Evolutionary conservation across 1,140 invertebrate species (phyloP).

Genomic region (Drosophila elegans): DNA sequence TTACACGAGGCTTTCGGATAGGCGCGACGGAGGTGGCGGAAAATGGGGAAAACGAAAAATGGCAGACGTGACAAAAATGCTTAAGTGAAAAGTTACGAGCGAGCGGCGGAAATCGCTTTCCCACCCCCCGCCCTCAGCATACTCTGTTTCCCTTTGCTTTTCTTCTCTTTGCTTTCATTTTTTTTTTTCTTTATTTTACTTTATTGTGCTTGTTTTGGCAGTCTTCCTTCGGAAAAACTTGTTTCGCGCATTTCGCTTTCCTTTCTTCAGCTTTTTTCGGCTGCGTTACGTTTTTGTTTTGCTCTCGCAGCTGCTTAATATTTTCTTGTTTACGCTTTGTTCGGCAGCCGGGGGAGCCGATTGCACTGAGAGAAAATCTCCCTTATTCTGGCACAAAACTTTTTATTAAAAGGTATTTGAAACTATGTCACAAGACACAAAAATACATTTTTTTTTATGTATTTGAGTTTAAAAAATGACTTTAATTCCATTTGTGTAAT

Average conservation of each 20-base stretch:
- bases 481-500: no score
- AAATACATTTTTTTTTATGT: no score
- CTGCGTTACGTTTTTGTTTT: slow-evolving; percentile 50
- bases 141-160: slow-evolving; percentile 27
- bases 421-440: no score
- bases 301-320: slow-evolving; percentile 72
- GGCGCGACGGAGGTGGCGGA: neutral
- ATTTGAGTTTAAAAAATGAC: no score
- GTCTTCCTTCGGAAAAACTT: slow-evolving; percentile 28
- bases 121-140: neutral
- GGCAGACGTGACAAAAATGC: slow-evolving; percentile 82
- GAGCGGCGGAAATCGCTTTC: slow-evolving; percentile 65
- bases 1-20: slow-evolving; percentile 41
- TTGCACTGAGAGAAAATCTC: slow-evolving; percentile 9
- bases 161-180: slow-evolving; percentile 37
- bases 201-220: slow-evolving; percentile 48
- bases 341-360: neutral
- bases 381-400: no score
- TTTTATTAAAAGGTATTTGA: no score
- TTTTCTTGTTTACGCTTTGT: slow-evolving; percentile 80
- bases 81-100: slow-evolving; percentile 83
- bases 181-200: slow-evolving; percentile 44
- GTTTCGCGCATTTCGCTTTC: slow-evolving; percentile 39
- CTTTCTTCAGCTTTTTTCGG: slow-evolving; percentile 20
- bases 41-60: slow-evolving; percentile 39